Percentiles rank a stretch among this genome's conserved stretches.
phyloP scores from a whole-genome alignment of 2,888 invertebrate species.

The Branchellion lobata region DNA sequence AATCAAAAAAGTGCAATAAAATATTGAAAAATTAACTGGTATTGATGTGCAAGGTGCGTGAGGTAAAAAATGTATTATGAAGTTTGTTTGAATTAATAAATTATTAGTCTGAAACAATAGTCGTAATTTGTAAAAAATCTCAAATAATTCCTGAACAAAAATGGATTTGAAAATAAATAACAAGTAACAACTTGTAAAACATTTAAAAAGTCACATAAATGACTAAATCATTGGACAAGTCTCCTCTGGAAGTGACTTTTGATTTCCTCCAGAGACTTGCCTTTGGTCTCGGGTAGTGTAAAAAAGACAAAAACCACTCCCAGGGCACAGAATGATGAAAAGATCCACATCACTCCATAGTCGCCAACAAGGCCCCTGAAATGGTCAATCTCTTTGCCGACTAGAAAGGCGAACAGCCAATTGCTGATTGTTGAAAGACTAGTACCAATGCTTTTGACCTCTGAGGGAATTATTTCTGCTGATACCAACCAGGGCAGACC shows the following conservation, averaged over 20 bases:
- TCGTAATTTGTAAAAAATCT: no score
- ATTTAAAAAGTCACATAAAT: no score
- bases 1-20: no score
- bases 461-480: constrained; percentile 69
- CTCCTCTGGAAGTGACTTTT: constrained; percentile 50
- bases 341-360: constrained; percentile 76
- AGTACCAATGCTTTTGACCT: constrained; percentile 83
- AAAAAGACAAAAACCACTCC: constrained; percentile 78
- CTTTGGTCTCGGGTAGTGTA: constrained; percentile 87
- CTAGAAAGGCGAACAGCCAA: constrained; percentile 59
- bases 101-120: no score
- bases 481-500: constrained; percentile 62
- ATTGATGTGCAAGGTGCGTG: no score
- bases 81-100: no score
- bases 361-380: constrained; percentile 55
- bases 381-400: constrained; percentile 58
- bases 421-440: constrained; percentile 87
- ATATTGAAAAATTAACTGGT: no score
- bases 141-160: no score
- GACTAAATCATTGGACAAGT: neutral
- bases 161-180: no score
- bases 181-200: no score
- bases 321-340: constrained; percentile 72
- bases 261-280: constrained; percentile 89
- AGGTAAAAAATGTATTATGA: no score